These are phyloP conservation scores for Antennarius striatus DNA, from an alignment of 2,113 vertebrate genomes.

Conservation along the genomic window DNA sequence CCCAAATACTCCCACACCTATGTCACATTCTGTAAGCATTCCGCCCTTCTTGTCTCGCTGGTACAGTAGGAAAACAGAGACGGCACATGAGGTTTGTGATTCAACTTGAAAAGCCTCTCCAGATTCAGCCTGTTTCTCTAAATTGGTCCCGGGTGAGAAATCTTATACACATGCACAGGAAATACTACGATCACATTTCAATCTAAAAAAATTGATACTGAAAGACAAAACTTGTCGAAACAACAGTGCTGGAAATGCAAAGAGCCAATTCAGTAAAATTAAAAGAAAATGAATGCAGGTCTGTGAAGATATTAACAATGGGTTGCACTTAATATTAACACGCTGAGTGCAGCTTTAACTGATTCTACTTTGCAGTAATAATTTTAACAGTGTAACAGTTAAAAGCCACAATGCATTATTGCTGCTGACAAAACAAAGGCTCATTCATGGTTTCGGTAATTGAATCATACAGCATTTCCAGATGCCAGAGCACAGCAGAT, in stretches of 20 bases:
- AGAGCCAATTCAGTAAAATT: too few species aligned
- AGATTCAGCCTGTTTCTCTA: constrained; percentile 11
- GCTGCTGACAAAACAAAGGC: constrained; percentile 24
- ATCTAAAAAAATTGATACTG: not conserved
- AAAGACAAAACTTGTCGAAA: too few species aligned
- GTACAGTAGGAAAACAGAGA: not conserved
- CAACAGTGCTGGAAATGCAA: too few species aligned
- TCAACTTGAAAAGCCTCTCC: constrained; percentile 12
- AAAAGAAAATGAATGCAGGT: too few species aligned
- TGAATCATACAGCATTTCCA: constrained; percentile 34
- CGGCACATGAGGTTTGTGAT: constrained; percentile 26
- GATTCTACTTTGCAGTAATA: not conserved
- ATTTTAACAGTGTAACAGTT: not conserved
- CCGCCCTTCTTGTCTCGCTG: not conserved
- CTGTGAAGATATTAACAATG: too few species aligned
- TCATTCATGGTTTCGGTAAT: constrained; percentile 35
- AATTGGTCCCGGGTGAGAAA: constrained; percentile 24
- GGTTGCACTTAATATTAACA: not conserved
- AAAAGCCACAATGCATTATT: constrained; percentile 17
- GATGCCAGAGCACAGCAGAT: constrained; percentile 43
- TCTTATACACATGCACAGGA: constrained; percentile 20
- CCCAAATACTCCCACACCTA: constrained; percentile 17
- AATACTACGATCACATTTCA: constrained; percentile 2
- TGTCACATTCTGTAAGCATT: not conserved
- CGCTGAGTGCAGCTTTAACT: not conserved